Percentiles rank a stretch among this genome's conserved stretches.
Evolutionary conservation across 2,888 invertebrate genomes (phyloP).

Genomic region (Machimus atricapillus): DNA sequence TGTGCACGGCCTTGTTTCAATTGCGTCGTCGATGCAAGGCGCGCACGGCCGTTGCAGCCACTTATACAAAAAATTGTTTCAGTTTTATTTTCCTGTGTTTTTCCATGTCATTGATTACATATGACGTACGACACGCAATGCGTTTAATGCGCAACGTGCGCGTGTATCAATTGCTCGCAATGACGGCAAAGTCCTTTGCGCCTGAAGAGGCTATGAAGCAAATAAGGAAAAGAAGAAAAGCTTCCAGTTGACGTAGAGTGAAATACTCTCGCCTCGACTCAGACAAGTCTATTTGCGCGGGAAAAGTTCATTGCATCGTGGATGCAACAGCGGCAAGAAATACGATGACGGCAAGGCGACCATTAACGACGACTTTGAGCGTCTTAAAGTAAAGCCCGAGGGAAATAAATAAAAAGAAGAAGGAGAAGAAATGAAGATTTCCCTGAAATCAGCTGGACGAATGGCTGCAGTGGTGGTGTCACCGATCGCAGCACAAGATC

Average conservation of each 20-base stretch:
- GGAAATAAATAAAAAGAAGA: neutral
- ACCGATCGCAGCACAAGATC: neutral
- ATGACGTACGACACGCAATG: neutral
- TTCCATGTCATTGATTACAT: constrained; percentile 7
- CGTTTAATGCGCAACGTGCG: neutral
- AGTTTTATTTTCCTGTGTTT: neutral
- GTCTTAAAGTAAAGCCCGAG: neutral
- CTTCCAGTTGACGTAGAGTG: neutral
- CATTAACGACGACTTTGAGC: neutral
- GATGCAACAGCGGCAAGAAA: neutral
- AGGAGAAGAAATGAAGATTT: neutral
- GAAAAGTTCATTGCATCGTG: constrained; percentile 12
- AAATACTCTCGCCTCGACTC: neutral
- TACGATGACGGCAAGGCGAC: neutral
- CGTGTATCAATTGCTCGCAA: neutral
- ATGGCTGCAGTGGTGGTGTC: neutral
- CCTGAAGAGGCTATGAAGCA: neutral
- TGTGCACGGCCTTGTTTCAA: constrained; percentile 28
- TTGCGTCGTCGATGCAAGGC: neutral
- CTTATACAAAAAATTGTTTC: constrained; percentile 19
- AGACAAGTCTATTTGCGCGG: constrained; percentile 32
- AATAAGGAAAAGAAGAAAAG: neutral
- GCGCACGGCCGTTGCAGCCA: neutral
- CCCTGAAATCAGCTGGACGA: constrained; percentile 14
- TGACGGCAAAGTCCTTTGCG: neutral